Conservation (phyloP, 2,797 vertebrate species). For the Psittacula echo region DNA sequence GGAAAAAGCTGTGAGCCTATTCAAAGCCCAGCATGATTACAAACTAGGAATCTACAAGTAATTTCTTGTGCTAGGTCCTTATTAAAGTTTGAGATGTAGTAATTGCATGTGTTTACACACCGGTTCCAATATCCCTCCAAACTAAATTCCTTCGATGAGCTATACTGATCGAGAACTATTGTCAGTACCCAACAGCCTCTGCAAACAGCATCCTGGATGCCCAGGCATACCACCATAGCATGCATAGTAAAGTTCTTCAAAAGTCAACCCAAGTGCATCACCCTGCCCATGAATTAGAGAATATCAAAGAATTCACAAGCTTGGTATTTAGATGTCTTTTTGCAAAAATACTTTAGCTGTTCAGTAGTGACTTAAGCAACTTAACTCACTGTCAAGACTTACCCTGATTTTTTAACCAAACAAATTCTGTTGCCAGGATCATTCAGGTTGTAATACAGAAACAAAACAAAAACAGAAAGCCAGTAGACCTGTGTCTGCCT, state of each 20-base stretch:
- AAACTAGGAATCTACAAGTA: neutral
- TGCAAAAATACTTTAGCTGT: accelerated
- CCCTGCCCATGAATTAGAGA: neutral
- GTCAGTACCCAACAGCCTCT: neutral
- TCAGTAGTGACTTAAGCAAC: neutral
- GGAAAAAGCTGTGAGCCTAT: neutral
- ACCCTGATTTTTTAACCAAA: neutral
- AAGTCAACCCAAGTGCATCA: neutral
- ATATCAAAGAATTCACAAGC: neutral
- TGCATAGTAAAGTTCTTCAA: neutral
- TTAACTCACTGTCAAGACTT: neutral
- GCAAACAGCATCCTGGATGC: neutral
- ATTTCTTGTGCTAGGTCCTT: neutral
- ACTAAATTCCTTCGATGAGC: neutral
- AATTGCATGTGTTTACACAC: neutral
- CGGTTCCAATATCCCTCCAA: neutral
- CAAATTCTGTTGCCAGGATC: neutral
- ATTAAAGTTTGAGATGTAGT: neutral
- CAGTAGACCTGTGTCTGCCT: neutral
- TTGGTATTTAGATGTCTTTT: neutral
- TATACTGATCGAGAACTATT: accelerated
- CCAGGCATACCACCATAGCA: neutral
- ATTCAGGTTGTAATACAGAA: neutral
- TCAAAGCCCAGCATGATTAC: neutral
- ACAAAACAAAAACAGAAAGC: neutral